Conservation (phyloP, 2,888 invertebrate genomes). For the Parapristionchus giblindavisi region DNA sequence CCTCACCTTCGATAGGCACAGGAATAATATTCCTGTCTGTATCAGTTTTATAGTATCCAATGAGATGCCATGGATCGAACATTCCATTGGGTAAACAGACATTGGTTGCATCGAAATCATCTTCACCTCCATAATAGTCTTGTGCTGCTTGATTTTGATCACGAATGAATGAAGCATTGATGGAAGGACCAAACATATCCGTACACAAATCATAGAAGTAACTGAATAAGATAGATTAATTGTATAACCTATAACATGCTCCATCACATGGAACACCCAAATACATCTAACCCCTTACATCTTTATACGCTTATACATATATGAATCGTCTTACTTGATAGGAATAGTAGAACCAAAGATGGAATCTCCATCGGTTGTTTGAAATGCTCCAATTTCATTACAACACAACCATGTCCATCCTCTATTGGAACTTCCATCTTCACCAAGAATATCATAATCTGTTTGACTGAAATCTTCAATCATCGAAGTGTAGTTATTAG, state of each 20-base stretch:
- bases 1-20: constrained; percentile 48
- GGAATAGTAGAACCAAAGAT: constrained; percentile 58
- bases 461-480: constrained; percentile 6
- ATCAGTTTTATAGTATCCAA: constrained; percentile 50
- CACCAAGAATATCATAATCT: constrained; percentile 14
- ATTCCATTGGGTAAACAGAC: constrained; percentile 54
- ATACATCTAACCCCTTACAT: neutral
- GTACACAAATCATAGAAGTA: constrained; percentile 58
- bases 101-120: constrained; percentile 46
- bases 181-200: constrained; percentile 52
- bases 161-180: constrained; percentile 43
- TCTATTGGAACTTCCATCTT: constrained; percentile 17
- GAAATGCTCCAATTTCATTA: constrained; percentile 62
- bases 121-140: constrained; percentile 5
- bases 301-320: neutral
- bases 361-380: constrained; percentile 58
- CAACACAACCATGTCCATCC: constrained; percentile 63
- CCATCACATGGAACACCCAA: neutral
- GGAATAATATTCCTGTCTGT: constrained; percentile 49
- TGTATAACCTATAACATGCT: neutral
- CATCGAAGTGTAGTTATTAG: constrained; percentile 29
- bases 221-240: constrained; percentile 40
- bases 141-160: constrained; percentile 4
- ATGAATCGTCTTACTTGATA: constrained; percentile 42
- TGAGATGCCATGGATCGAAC: constrained; percentile 57